Percentiles rank a stretch among this genome's conserved stretches.
Evolutionary conservation across 2,797 vertebrate genomes (phyloP).

Genomic region (Sternarchorhynchus goeldii): DNA sequence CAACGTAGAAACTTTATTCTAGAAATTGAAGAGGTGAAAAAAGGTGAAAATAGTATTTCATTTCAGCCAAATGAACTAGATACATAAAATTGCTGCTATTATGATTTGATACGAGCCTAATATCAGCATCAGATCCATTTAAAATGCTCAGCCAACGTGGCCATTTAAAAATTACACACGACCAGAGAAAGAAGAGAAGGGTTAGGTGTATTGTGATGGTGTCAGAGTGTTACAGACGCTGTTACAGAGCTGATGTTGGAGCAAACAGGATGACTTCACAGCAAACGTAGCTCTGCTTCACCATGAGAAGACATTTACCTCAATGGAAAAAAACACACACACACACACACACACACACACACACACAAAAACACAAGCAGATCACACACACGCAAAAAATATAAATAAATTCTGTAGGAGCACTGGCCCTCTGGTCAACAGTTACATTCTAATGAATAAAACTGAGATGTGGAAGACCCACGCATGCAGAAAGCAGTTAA

Average conservation of each 20-base stretch:
- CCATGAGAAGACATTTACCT: constrained; percentile 13
- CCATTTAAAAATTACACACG: not conserved
- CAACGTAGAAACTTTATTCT: not conserved
- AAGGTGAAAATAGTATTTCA: not conserved
- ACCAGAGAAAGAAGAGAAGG: not conserved
- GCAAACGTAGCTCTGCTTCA: not conserved
- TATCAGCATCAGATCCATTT: not conserved
- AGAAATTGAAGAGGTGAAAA: not conserved
- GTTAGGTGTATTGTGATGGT: constrained; percentile 9
- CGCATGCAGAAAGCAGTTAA: no score
- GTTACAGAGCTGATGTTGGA: constrained; percentile 2
- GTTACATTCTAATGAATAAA: not conserved
- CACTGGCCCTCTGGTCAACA: not conserved
- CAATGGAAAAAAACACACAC: not conserved
- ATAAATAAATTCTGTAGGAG: not conserved
- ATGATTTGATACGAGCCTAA: not conserved
- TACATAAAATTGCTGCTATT: not conserved
- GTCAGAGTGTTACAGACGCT: constrained; percentile 26
- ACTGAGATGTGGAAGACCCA: no score
- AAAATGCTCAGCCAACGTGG: not conserved
- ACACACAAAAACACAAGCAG: not conserved
- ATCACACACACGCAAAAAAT: not conserved
- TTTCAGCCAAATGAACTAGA: no score
- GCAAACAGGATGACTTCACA: constrained; percentile 1
- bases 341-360: not conserved